Evolutionary conservation across 2,797 vertebrate genomes (phyloP).

Genomic region (Premnoplex brunnescens): DNA sequence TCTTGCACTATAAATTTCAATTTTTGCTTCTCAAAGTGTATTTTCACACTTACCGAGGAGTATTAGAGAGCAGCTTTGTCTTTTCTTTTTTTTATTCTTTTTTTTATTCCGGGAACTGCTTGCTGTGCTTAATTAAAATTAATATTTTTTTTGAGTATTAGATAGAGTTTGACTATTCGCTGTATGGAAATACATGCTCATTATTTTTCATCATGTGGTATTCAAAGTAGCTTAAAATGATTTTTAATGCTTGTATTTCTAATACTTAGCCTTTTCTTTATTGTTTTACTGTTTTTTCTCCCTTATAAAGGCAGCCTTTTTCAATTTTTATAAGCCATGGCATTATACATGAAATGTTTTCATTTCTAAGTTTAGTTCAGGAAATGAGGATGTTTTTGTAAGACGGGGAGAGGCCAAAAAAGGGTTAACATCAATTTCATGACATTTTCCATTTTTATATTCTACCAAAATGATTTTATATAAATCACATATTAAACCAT

Average conservation of each 20-base stretch:
- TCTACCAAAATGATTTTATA: not conserved
- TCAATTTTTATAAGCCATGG: not conserved
- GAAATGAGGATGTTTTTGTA: not conserved
- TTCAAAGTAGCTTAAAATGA: not conserved
- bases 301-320: not conserved
- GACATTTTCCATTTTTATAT: not conserved
- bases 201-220: not conserved
- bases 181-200: not conserved
- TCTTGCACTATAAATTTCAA: not conserved
- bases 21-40: not conserved
- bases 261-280: not conserved
- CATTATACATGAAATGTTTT: not conserved
- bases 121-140: not conserved
- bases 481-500: not conserved
- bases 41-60: not conserved
- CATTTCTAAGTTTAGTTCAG: not conserved
- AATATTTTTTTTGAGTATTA: not conserved
- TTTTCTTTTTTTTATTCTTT: not conserved
- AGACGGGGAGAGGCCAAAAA: not conserved
- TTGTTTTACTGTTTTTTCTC: not conserved
- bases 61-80: not conserved
- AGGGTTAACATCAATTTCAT: not conserved
- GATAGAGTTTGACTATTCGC: not conserved
- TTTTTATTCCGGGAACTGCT: not conserved
- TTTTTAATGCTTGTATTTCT: not conserved